Evolutionary conservation across 2,797 vertebrate genomes (phyloP).

Genomic region (Lutjanus argentimaculatus): DNA sequence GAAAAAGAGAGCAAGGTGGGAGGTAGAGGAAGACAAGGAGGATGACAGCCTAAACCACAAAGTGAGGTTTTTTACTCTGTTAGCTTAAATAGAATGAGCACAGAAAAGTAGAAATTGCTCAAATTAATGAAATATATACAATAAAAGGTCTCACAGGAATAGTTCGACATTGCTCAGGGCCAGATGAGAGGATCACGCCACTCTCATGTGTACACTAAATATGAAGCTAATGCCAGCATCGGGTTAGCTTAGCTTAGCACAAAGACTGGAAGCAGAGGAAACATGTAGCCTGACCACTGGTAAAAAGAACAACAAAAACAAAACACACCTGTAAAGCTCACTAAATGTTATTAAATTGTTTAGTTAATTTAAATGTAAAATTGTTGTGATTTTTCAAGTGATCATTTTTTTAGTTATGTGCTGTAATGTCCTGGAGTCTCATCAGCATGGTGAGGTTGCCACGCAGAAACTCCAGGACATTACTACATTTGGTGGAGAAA

Average conservation of each 20-base stretch:
- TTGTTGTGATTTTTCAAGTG: neutral
- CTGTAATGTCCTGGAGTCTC: no score
- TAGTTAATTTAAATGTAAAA: neutral
- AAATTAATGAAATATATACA: neutral
- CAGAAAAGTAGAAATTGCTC: neutral
- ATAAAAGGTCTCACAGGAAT: neutral
- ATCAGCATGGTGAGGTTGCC: no score
- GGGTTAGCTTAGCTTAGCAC: neutral
- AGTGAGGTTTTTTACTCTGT: neutral
- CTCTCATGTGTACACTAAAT: neutral
- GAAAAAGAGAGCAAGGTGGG: slow-evolving; percentile 40
- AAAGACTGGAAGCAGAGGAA: neutral
- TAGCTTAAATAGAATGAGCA: neutral
- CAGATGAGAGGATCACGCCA: neutral
- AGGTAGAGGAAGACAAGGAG: slow-evolving; percentile 23
- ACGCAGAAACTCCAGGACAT: neutral
- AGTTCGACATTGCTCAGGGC: neutral
- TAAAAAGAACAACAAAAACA: neutral
- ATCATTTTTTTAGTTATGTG: neutral
- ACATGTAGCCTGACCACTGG: neutral
- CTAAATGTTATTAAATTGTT: neutral
- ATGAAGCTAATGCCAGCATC: neutral
- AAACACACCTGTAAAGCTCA: neutral
- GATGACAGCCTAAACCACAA: slow-evolving; percentile 7
- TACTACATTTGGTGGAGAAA: neutral